Percentiles rank a stretch among this genome's conserved stretches.
Conservation (phyloP, 1,140 invertebrate species). For the Galendromus occidentalis region DNA sequence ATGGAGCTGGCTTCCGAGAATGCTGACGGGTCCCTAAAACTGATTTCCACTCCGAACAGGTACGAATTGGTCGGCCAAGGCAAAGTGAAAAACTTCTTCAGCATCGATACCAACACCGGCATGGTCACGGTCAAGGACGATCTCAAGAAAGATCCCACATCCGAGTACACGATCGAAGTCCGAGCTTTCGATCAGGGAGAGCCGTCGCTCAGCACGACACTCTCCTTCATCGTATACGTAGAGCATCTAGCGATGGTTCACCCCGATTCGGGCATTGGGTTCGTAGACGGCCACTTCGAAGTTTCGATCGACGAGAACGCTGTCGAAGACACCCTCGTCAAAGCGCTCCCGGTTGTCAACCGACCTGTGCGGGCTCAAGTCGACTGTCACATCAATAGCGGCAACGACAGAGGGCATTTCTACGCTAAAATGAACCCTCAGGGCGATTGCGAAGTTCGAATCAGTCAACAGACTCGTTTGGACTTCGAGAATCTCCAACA, state of each 20-base stretch:
- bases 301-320: conserved; percentile 57
- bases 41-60: conserved; percentile 25
- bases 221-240: conserved; percentile 56
- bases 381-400: conserved; percentile 45
- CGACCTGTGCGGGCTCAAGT: conserved; percentile 42
- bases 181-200: conserved; percentile 66
- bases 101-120: conserved; percentile 60
- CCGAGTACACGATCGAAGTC: conserved; percentile 65
- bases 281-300: conserved; percentile 45
- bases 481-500: conserved; percentile 51
- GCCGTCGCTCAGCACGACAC: conserved; percentile 53
- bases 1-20: conserved; percentile 4
- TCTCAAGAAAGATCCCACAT: conserved; percentile 56
- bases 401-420: conserved; percentile 50
- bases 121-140: conserved; percentile 54
- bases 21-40: conserved; percentile 23
- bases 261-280: conserved; percentile 49
- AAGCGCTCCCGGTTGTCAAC: conserved; percentile 50
- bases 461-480: conserved; percentile 38
- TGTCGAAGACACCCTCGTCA: conserved; percentile 41
- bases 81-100: conserved; percentile 58
- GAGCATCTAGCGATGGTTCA: conserved; percentile 47
- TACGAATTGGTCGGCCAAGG: conserved; percentile 61
- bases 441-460: conserved; percentile 49
- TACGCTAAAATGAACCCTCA: conserved; percentile 48